A percentile compares a stretch with the other conserved stretches of the same genome.
Evolutionary conservation across 2,888 invertebrate genomes (phyloP).

Genomic region (Pocota personata): DNA sequence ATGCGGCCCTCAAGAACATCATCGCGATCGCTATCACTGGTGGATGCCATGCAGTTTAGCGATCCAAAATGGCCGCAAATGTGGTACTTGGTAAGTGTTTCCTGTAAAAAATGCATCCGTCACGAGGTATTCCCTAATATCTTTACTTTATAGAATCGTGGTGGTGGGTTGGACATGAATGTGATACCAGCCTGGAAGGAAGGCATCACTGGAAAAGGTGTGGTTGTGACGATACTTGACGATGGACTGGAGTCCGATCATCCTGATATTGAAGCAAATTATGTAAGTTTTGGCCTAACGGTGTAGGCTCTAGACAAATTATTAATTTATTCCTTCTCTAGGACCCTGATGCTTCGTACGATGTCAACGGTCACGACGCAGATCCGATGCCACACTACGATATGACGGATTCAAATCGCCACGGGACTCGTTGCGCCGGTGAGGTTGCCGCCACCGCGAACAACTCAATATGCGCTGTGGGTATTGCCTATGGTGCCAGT

Average conservation of each 20-base stretch:
- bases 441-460: conserved; percentile 99
- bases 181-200: conserved; percentile 97
- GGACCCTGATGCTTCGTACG: conserved; percentile 98
- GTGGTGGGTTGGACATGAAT: conserved; percentile 97
- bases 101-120: not conserved
- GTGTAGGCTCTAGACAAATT: not conserved
- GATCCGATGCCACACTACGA: conserved; percentile 99
- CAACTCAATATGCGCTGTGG: conserved; percentile 97
- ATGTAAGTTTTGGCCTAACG: conserved; percentile 87
- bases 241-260: conserved; percentile 98
- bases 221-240: conserved; percentile 98
- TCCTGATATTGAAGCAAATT: conserved; percentile 95
- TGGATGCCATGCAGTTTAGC: conserved; percentile 85
- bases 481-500: conserved; percentile 96
- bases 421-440: conserved; percentile 97
- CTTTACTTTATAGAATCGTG: conserved; percentile 88
- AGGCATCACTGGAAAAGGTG: conserved; percentile 96
- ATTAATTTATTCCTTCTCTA: conserved; percentile 80
- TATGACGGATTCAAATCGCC: conserved; percentile 97
- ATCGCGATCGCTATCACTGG: conserved; percentile 76
- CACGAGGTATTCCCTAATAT: not conserved
- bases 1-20: conserved; percentile 82
- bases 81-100: conserved; percentile 97
- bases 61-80: conserved; percentile 97
- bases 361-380: conserved; percentile 97